Conservation (phyloP, 1,140 invertebrate species). For the Drosophila bipectinata region DNA sequence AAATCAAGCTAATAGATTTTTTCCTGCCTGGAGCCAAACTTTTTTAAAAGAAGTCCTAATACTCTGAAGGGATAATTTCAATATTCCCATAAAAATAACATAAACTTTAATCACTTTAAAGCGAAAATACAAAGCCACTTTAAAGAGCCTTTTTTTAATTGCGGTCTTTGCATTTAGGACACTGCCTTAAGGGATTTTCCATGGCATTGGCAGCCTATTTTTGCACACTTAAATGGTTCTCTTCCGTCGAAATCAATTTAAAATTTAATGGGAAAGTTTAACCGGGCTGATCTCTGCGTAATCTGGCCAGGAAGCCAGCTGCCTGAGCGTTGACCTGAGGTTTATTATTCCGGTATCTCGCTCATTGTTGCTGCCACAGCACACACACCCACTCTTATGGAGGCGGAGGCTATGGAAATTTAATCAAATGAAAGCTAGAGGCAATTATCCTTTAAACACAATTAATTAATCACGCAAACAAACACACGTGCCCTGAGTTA, state of each 20-base stretch:
- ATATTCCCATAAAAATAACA: neutral
- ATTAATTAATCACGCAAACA: slow-evolving; percentile 81
- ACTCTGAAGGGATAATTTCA: neutral
- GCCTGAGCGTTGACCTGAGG: slow-evolving; percentile 60
- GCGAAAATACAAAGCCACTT: neutral
- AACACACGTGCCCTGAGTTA: slow-evolving; percentile 44
- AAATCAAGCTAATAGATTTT: slow-evolving; percentile 21
- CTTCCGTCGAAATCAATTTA: slow-evolving; percentile 16
- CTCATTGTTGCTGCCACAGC: slow-evolving; percentile 1
- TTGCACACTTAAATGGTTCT: slow-evolving; percentile 34
- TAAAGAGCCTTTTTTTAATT: slow-evolving; percentile 6
- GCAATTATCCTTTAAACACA: slow-evolving; percentile 82
- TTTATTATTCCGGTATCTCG: slow-evolving; percentile 30
- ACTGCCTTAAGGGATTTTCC: slow-evolving; percentile 1
- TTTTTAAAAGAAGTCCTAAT: neutral
- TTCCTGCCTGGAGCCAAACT: neutral
- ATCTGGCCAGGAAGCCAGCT: slow-evolving; percentile 63
- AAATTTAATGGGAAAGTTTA: slow-evolving; percentile 30
- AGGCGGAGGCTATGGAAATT: slow-evolving; percentile 54
- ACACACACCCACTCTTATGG: neutral
- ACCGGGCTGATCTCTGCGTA: slow-evolving; percentile 28
- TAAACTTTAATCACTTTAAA: neutral
- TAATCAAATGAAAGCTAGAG: slow-evolving; percentile 82
- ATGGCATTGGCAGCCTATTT: slow-evolving; percentile 37
- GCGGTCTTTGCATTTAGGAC: neutral